Evolutionary conservation across 1,140 invertebrate genomes (phyloP).

Genomic region (Drosophila baimaii): DNA sequence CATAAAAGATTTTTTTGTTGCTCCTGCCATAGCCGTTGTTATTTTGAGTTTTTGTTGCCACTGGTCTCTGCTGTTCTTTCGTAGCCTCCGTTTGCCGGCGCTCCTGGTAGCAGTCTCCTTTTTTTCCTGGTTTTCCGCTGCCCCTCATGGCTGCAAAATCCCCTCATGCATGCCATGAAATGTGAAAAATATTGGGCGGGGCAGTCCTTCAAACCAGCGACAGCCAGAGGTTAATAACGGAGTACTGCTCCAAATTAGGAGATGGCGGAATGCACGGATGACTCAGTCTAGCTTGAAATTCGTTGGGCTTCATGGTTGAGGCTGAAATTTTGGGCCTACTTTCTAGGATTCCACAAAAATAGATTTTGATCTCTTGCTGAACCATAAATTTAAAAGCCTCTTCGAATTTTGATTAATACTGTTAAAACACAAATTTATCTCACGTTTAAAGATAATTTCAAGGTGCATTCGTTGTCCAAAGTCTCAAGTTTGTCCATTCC

Average conservation of each 20-base stretch:
- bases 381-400: no score
- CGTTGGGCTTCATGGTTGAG: no score
- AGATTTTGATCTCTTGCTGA: no score
- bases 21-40: conserved; percentile 65
- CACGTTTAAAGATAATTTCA: background rate
- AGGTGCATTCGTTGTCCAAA: conserved; percentile 1
- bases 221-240: conserved; percentile 7
- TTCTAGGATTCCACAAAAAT: no score
- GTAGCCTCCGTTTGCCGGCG: conserved; percentile 11
- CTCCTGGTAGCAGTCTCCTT: conserved; percentile 5
- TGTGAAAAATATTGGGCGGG: conserved; percentile 60
- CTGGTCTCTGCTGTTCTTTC: conserved; percentile 32
- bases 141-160: conserved; percentile 46
- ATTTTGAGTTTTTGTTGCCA: conserved; percentile 71
- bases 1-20: conserved; percentile 82
- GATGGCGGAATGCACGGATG: background rate
- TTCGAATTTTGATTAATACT: background rate
- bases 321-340: no score
- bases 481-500: background rate
- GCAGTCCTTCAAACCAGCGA: background rate
- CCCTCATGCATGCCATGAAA: conserved; percentile 68
- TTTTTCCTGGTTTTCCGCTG: conserved; percentile 20
- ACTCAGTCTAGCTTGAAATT: background rate
- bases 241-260: conserved; percentile 2
- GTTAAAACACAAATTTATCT: conserved; percentile 8